Evolutionary conservation across 2,113 vertebrate genomes (phyloP).

Genomic region (Thryonomys swinderianus): DNA sequence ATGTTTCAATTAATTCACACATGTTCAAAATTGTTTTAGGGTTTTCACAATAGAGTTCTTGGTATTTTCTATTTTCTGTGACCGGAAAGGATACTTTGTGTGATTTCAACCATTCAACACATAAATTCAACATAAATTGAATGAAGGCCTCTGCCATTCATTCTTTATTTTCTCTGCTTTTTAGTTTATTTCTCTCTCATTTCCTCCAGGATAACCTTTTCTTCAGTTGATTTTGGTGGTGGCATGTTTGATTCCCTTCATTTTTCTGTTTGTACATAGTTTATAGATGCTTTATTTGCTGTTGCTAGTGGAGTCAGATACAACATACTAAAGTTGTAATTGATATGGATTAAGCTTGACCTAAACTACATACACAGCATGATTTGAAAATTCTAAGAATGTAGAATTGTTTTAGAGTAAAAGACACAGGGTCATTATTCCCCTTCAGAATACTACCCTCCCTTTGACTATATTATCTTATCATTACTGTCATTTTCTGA

Average conservation of each 20-base stretch:
- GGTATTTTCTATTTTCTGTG: neutral
- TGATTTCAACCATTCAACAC: neutral
- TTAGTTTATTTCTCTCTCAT: neutral
- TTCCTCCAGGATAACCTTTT: neutral
- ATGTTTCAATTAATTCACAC: neutral
- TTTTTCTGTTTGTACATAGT: neutral
- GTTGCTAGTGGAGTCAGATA: neutral
- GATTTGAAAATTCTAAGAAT: neutral
- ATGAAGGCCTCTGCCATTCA: no score
- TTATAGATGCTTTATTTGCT: neutral
- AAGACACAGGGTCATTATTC: neutral
- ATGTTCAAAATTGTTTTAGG: neutral
- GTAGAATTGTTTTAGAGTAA: neutral
- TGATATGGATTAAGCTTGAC: conserved; percentile 2
- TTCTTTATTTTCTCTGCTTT: neutral
- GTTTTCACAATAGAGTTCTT: neutral
- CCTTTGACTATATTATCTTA: neutral
- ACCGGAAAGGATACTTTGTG: neutral
- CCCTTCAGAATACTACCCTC: neutral
- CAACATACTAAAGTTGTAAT: neutral
- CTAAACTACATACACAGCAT: neutral
- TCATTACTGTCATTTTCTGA: neutral
- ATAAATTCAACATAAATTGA: no score
- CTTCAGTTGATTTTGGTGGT: neutral
- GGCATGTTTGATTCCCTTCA: neutral